Base-by-base conservation (phyloP, 2,797 vertebrate species). In the Catamblyrhynchus diadema region DNA sequence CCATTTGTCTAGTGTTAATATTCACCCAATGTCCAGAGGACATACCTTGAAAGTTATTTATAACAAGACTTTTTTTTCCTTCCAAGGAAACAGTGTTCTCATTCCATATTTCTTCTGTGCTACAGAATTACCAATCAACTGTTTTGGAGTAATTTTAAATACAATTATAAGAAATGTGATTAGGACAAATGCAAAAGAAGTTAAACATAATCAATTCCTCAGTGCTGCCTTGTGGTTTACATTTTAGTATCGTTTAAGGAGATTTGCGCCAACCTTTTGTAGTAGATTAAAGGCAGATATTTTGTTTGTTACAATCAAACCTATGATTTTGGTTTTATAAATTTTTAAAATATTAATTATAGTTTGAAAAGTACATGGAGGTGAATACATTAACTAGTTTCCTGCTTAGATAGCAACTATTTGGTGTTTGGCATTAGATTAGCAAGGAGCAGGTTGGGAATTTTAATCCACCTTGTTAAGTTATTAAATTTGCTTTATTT, bases 301-400 rank as follows among this genome's bases (percentile, higher is more conserved):
- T 98, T 98, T 98, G 98, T 98, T 98, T 98, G 98, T 98, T 98
- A 98, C 97, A 98, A 98, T 98, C 98, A 98, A 98, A 98, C 97
- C 97, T 97, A 97, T 97, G 98, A 96, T 98, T 98, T 98, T 93
- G 45, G 96, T 98, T 98, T 95, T 98, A 98, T 98, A 98, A 98
- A 98, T 98, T 98, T 98, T 98, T 98, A 98, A 98, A 98, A 98
- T 97, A 98, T 98, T 98, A 98, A 98, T 98, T 98, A 98, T 96
- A 97, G 96, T 97, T 96, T 94, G 97, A 97, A 97, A 97, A 97
- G 97, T 97, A 95, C 93, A 97, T 94, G 42, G 97, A 98, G 98
- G 98, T 97, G 97, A 97, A 96, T 82, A 96, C 95, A 80, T 96
- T 72, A 92, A 97, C 80, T 7, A 69, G 61, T 66, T 90, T 96